Evolutionary conservation across 2,888 invertebrate genomes (phyloP), one percentile per base, ranked within the genome.

Genomic region (Plagodis dolabraria): DNA sequence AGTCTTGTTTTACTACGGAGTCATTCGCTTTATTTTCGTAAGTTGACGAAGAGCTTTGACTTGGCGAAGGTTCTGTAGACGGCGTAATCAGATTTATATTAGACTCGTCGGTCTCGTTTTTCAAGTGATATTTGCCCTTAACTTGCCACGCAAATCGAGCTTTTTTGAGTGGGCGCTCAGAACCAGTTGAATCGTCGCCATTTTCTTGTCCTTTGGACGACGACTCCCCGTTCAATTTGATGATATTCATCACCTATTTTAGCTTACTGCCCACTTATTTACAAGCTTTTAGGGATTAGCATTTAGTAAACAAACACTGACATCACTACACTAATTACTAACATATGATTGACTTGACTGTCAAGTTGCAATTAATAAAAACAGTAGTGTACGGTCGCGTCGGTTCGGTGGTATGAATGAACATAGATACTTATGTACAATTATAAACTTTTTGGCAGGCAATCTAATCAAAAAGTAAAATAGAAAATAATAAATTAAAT

Each of bases 101-200:
- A 34, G 53, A 52, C 45, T 73, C 82, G 34, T 76, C 67, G 56
- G 72, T 65, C 62, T 88, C 87, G 65, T 92, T 92, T 84, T 93
- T 94, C 67, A 94, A 81, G 77, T 94, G 94, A 78, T 94, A 93
- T 90, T 94, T 93, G 45, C 95, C 95, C 85, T 95, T 95, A 61
- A 95, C 93, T 91, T 95, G 94, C 95, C 95, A 95, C 56, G 94
- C 92, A 84, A 94, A 95, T 72, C 94, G 90, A 60, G 95, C 95
- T 84, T 95, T 95, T 82, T 95, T 95, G 70, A 94, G 89, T 76
- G 95, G 95, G 84, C 94, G 93, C 74, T 94, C 93, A 58, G 88
- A 85, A 68, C 93, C 93, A 76, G 81, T 78, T 56, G 83, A 78
- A 67, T 80, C 88, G 89, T 90, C 88, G 92, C 93, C 89, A 89